A percentile compares a stretch with the other conserved stretches of the same genome.
Conservation (phyloP, 2,888 invertebrate genomes). For the Myathropa florea region DNA sequence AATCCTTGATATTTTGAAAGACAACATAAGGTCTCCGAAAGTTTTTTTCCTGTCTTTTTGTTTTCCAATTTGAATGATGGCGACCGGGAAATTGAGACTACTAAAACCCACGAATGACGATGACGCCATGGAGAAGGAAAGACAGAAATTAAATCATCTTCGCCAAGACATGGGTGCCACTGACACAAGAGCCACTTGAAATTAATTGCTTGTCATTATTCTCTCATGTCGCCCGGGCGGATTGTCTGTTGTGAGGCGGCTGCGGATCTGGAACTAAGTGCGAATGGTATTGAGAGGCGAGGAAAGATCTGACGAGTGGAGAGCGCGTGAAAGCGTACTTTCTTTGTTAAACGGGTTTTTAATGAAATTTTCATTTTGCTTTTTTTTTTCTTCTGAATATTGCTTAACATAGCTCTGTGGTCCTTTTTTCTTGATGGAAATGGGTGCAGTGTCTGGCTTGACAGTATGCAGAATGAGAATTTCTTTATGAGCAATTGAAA, state of each 20-base stretch:
- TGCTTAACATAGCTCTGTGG: neutral
- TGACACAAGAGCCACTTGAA: constrained; percentile 73
- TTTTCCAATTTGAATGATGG: constrained; percentile 67
- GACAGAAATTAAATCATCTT: constrained; percentile 67
- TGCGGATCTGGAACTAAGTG: neutral
- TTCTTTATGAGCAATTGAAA: constrained; percentile 41
- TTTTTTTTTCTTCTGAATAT: neutral
- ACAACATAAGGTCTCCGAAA: constrained; percentile 53
- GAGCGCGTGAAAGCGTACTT: constrained; percentile 45
- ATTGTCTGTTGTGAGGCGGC: constrained; percentile 11
- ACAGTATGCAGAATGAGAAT: constrained; percentile 30
- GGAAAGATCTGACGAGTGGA: constrained; percentile 4
- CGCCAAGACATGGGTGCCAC: constrained; percentile 71
- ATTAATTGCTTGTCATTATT: constrained; percentile 74
- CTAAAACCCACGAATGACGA: constrained; percentile 41
- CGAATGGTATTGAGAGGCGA: constrained; percentile 28
- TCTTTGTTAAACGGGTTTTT: constrained; percentile 53
- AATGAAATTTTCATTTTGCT: constrained; percentile 54
- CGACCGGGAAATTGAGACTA: constrained; percentile 62
- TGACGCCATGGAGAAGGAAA: constrained; percentile 32
- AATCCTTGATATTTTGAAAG: constrained; percentile 60
- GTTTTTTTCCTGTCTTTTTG: constrained; percentile 34
- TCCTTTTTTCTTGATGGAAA: neutral
- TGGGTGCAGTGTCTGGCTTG: constrained; percentile 29
- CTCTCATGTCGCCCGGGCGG: constrained; percentile 61